Percentiles rank a stretch among this genome's conserved stretches.
Evolutionary conservation across 2,113 vertebrate species (phyloP).

Genomic region (Salvelinus fontinalis): DNA sequence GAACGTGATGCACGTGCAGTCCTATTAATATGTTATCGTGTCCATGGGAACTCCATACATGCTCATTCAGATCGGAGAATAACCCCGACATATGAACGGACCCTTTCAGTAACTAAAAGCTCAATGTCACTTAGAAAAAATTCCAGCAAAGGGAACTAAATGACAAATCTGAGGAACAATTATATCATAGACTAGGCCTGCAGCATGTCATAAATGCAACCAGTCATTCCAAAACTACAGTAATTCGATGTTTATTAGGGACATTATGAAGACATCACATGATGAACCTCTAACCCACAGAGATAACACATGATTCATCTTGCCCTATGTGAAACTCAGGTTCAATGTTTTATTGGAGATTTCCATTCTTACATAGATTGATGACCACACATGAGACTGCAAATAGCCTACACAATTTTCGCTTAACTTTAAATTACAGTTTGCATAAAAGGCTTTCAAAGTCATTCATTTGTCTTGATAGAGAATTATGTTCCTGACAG

Average conservation of each 20-base stretch:
- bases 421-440: background rate
- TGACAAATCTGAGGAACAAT: too few species aligned
- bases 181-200: too few species aligned
- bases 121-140: background rate
- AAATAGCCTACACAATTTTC: background rate
- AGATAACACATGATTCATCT: background rate
- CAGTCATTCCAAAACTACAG: background rate
- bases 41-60: conserved; percentile 14
- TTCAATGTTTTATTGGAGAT: background rate
- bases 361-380: background rate
- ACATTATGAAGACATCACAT: background rate
- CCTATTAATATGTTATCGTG: conserved; percentile 20
- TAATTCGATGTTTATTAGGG: background rate
- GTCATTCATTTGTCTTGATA: background rate
- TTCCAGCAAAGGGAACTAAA: too few species aligned
- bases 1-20: conserved; percentile 55
- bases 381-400: background rate
- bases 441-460: background rate
- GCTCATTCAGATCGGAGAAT: background rate
- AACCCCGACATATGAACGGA: conserved; percentile 26
- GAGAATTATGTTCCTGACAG: background rate
- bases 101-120: background rate
- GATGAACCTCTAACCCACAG: background rate
- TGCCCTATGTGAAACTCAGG: background rate
- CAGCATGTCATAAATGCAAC: too few species aligned